phyloP scores from a whole-genome alignment of 2,797 vertebrate species.

The Phoxinus dragarum region DNA sequence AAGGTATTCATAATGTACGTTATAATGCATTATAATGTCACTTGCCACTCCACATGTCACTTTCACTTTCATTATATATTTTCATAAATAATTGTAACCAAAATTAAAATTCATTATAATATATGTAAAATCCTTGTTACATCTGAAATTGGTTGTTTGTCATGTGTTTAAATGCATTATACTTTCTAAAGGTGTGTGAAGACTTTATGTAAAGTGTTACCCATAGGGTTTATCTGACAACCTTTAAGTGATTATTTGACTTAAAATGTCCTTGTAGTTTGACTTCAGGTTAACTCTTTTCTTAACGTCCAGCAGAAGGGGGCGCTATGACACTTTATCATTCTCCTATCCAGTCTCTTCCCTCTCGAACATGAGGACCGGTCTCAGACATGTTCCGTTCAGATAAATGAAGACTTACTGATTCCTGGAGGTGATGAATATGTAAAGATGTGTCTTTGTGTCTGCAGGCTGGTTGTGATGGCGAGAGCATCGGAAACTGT shows the following conservation, averaged over 20 bases:
- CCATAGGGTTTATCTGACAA: not conserved
- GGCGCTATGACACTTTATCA: conserved; percentile 44
- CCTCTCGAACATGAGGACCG: not conserved
- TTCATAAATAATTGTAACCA: not conserved
- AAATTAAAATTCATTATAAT: not conserved
- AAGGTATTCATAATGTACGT: not conserved
- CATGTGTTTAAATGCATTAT: not conserved
- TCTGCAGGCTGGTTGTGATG: conserved; percentile 91
- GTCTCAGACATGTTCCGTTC: not conserved
- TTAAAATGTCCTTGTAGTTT: not conserved
- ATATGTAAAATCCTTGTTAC: not conserved
- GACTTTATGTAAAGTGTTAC: not conserved
- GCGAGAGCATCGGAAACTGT: conserved; percentile 98
- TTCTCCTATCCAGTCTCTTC: not conserved
- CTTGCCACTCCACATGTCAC: too few species aligned
- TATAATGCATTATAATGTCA: not conserved
- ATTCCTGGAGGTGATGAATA: not conserved
- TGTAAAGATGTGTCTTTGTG: conserved; percentile 8
- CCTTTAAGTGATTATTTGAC: not conserved
- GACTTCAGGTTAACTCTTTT: not conserved
- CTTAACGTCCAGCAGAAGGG: conserved; percentile 39
- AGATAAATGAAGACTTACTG: not conserved
- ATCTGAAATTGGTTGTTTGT: not conserved
- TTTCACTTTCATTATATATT: not conserved
- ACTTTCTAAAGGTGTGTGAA: not conserved